Evolutionary conservation across 2,888 invertebrate genomes (phyloP).

Genomic region (Xestoiulus laeticollis): DNA sequence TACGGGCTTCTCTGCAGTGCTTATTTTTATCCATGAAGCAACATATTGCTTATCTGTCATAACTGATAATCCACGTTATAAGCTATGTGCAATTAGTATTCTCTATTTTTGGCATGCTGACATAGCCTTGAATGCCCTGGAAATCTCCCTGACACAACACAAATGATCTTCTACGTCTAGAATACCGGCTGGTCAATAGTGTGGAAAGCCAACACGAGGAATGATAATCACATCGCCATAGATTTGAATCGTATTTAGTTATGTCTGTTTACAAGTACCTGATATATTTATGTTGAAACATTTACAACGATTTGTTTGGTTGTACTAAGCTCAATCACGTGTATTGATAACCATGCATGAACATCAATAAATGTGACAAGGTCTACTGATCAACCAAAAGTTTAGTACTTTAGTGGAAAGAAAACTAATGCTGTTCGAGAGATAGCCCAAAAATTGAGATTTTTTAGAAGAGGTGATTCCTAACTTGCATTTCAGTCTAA

Average conservation of each 20-base stretch:
- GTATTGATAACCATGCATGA: too few species aligned
- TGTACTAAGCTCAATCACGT: not conserved
- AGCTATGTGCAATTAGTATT: not conserved
- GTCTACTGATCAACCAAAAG: too few species aligned
- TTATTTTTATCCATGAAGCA: not conserved
- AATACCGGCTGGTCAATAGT: not conserved
- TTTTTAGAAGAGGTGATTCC: too few species aligned
- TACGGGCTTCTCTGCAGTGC: not conserved
- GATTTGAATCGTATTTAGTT: not conserved
- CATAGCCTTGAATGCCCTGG: conserved; percentile 34
- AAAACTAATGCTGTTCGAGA: too few species aligned
- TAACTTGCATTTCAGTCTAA: too few species aligned
- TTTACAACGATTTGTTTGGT: not conserved
- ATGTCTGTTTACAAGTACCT: not conserved
- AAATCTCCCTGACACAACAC: not conserved
- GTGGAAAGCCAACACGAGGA: not conserved
- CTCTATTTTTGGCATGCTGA: not conserved
- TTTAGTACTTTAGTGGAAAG: too few species aligned
- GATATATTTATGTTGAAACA: not conserved
- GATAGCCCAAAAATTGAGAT: too few species aligned
- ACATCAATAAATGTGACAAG: too few species aligned
- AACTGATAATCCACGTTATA: not conserved
- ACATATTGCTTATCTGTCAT: conserved; percentile 8
- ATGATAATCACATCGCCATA: conserved; percentile 2
- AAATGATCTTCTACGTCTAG: not conserved